Evolutionary conservation across 1,140 invertebrate species (phyloP).

Genomic region (Lordiphosa collinella): DNA sequence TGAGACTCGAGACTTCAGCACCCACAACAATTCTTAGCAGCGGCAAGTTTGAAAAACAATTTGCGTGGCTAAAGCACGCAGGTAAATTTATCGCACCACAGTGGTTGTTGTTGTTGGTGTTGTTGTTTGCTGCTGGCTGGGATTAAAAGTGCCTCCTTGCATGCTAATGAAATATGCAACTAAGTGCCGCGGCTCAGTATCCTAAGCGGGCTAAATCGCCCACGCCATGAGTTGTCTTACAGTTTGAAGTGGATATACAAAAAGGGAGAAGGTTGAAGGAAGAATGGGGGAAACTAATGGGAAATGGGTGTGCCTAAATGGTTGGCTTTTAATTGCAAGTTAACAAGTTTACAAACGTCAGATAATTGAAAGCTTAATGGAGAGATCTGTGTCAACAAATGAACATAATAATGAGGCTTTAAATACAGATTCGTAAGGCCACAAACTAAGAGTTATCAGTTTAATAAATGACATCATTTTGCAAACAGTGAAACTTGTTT

Average conservation of each 20-base stretch:
- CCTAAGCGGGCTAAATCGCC: slow-evolving; percentile 43
- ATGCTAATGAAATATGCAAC: slow-evolving; percentile 71
- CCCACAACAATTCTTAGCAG: slow-evolving; percentile 49
- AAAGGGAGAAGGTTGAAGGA: slow-evolving; percentile 6
- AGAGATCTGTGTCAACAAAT: too few relatives aligned
- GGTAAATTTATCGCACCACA: slow-evolving; percentile 50
- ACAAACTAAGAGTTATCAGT: too few relatives aligned
- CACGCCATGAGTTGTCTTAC: slow-evolving; percentile 3
- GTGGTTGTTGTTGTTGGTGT: slow-evolving; percentile 12
- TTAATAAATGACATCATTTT: too few relatives aligned
- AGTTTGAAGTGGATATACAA: slow-evolving; percentile 25
- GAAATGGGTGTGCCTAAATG: too few relatives aligned
- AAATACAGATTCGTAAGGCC: too few relatives aligned
- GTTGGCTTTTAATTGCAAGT: too few relatives aligned
- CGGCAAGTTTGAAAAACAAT: slow-evolving; percentile 53
- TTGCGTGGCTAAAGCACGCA: slow-evolving; percentile 41
- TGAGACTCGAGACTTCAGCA: slow-evolving; percentile 18
- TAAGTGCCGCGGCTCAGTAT: slow-evolving; percentile 47
- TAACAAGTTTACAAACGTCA: too few relatives aligned
- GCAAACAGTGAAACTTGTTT: too few relatives aligned
- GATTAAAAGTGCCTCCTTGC: slow-evolving; percentile 56
- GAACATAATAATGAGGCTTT: too few relatives aligned
- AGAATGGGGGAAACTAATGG: background rate
- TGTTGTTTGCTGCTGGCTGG: slow-evolving; percentile 15
- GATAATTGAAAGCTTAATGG: too few relatives aligned